Conservation (phyloP, 2,113 vertebrate genomes). For the Emberiza fucata region DNA sequence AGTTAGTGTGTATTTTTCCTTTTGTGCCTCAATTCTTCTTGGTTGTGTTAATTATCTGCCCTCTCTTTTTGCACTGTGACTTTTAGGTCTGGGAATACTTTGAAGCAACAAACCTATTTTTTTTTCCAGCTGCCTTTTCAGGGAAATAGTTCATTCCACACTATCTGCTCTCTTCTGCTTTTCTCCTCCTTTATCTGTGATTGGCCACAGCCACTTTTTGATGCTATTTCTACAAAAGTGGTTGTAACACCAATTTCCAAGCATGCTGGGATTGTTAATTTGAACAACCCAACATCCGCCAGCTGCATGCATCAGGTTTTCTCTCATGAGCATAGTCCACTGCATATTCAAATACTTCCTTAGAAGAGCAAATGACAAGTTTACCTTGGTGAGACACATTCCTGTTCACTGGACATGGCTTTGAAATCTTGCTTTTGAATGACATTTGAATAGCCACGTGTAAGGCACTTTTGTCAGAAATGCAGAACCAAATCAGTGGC, state of each 20-base stretch:
- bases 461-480: conserved; percentile 16
- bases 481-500: conserved; percentile 51
- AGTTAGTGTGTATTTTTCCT: conserved; percentile 84
- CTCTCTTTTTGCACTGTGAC: conserved; percentile 79
- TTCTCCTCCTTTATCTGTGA: conserved; percentile 79
- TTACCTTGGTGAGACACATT: background rate
- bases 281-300: conserved; percentile 87
- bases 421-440: conserved; percentile 38
- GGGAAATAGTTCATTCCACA: conserved; percentile 84
- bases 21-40: conserved; percentile 85
- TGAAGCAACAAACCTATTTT: conserved; percentile 78
- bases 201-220: conserved; percentile 86
- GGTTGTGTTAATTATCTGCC: conserved; percentile 80
- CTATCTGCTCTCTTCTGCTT: conserved; percentile 84
- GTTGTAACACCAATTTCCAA: conserved; percentile 83
- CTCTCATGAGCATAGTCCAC: conserved; percentile 85
- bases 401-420: background rate
- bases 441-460: background rate
- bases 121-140: conserved; percentile 79
- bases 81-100: conserved; percentile 85
- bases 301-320: conserved; percentile 86
- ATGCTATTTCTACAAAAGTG: conserved; percentile 76
- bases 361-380: conserved; percentile 30
- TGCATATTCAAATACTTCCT: conserved; percentile 42
- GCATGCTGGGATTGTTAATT: conserved; percentile 83